These are phyloP conservation scores for Caradrina clavipalpis DNA, from an alignment of 2,888 invertebrate genomes.

Conservation along the genomic window DNA sequence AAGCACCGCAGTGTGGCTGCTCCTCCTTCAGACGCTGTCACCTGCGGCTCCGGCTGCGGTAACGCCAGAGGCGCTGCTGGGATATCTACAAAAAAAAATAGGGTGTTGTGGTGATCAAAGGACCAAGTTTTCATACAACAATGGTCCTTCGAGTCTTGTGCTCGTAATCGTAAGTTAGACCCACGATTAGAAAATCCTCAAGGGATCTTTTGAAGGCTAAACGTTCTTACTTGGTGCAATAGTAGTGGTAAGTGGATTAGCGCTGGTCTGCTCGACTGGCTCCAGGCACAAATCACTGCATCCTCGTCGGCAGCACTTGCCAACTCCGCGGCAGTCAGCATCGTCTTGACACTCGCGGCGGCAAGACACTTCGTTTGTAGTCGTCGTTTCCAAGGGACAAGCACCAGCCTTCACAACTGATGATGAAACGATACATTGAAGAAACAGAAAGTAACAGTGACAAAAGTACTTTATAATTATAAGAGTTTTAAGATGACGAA, in stretches of 20 bases:
- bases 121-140: not conserved
- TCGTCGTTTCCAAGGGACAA: conserved; percentile 70
- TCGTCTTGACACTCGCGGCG: conserved; percentile 94
- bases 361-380: conserved; percentile 85
- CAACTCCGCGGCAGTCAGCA: conserved; percentile 94
- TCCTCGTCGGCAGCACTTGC: conserved; percentile 96
- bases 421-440: conserved; percentile 27
- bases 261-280: conserved; percentile 70
- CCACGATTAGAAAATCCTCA: not conserved
- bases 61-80: conserved; percentile 80
- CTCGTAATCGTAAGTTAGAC: not conserved
- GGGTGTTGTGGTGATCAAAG: not conserved
- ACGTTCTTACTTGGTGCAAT: conserved; percentile 69
- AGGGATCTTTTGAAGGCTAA: not conserved
- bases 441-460: too few relatives aligned
- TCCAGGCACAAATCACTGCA: conserved; percentile 93
- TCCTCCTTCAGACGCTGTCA: conserved; percentile 93
- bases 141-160: not conserved
- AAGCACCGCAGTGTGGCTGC: conserved; percentile 94
- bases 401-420: conserved; percentile 91
- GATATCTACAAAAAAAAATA: conserved; percentile 65
- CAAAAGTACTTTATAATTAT: too few relatives aligned
- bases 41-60: conserved; percentile 90
- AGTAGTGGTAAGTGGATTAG: conserved; percentile 64
- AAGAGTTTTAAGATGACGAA: too few relatives aligned